Conservation (phyloP, 2,888 invertebrate genomes). For the Clivina fossor region DNA sequence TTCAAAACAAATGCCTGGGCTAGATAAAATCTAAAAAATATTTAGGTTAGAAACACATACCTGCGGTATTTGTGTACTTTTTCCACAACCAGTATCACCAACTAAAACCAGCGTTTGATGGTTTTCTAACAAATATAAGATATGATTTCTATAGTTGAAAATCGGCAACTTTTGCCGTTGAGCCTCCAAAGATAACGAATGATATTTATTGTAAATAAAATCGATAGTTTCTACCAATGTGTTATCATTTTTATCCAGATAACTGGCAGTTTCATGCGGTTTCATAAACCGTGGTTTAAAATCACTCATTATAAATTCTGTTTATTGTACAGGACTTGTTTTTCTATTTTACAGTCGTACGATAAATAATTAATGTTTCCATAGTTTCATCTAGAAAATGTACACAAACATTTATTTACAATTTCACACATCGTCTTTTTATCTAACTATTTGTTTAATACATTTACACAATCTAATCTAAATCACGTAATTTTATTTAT, state of each 20-base stretch:
- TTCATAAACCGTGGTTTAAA: conserved; percentile 52
- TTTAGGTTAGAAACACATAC: no score
- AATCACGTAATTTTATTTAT: no score
- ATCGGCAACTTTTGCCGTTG: conserved; percentile 88
- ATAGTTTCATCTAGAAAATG: no score
- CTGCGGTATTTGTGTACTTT: conserved; percentile 95
- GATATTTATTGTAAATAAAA: conserved; percentile 84
- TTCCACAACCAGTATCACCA: conserved; percentile 96
- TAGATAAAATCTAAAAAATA: not conserved
- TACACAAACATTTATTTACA: no score
- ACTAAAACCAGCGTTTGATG: conserved; percentile 85
- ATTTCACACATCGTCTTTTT: no score
- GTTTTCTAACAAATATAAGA: conserved; percentile 86
- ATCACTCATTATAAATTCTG: conserved; percentile 49
- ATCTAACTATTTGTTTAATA: no score
- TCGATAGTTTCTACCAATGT: conserved; percentile 47
- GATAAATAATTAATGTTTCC: no score
- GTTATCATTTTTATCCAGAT: conserved; percentile 50
- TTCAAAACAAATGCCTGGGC: conserved; percentile 17
- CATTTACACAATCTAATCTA: no score
- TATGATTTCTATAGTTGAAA: conserved; percentile 80
- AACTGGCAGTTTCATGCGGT: conserved; percentile 51
- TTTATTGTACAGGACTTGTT: no score
- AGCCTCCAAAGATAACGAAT: conserved; percentile 78
- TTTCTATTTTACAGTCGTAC: no score